phyloP scores from a whole-genome alignment of 1,140 invertebrate genomes.

The Diprion similis region DNA sequence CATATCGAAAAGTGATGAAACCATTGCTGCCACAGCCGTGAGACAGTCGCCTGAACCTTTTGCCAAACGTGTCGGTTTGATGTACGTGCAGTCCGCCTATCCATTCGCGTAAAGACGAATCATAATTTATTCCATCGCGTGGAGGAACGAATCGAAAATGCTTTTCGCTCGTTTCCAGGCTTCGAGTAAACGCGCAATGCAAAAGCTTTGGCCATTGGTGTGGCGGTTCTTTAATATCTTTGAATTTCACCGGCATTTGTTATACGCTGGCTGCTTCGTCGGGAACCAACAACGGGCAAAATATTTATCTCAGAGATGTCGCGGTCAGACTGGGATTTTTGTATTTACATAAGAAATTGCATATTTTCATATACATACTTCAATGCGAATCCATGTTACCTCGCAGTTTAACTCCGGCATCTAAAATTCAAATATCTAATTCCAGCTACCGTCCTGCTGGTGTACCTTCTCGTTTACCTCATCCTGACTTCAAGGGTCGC shows the following conservation, averaged over 20 bases:
- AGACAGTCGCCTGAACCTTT: neutral
- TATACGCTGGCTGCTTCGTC: neutral
- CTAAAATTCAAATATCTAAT: neutral
- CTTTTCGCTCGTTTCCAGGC: neutral
- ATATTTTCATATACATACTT: neutral
- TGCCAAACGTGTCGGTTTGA: slow-evolving; percentile 2
- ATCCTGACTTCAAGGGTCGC: neutral
- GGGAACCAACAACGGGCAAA: neutral
- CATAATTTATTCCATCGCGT: slow-evolving; percentile 5
- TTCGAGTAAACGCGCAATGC: neutral
- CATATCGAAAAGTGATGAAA: neutral
- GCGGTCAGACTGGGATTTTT: no score
- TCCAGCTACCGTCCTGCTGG: neutral
- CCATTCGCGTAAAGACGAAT: neutral
- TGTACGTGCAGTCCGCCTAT: neutral
- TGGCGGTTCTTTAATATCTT: neutral
- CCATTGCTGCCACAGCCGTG: neutral
- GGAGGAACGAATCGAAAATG: neutral
- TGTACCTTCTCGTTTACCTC: neutral
- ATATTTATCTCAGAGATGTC: no score
- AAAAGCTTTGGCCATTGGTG: neutral
- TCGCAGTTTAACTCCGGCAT: neutral
- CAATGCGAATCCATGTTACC: neutral
- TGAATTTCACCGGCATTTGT: neutral
- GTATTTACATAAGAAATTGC: neutral